Base-by-base conservation (phyloP, 2,797 vertebrate species). In the Gymnoscopelus braueri region DNA sequence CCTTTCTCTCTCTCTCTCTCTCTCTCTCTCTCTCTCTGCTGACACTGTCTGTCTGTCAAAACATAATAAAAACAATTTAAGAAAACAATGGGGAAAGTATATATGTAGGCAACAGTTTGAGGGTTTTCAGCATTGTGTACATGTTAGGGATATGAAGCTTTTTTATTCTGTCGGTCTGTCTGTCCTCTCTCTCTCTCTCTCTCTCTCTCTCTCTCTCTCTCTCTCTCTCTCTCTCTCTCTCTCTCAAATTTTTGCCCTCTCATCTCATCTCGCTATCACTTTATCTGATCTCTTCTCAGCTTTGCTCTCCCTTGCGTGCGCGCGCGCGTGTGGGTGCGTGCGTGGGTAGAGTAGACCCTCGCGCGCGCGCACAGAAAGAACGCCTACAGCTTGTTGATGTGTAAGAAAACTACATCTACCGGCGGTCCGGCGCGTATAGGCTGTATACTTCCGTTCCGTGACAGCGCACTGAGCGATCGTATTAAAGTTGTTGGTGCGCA, bases 361-460 rank as follows among this genome's bases (percentile, higher is more conserved):
- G 49, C 49, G 14, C 13, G 2, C 14, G 5, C 12, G 13, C 48
- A n/a, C n/a, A n/a, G n/a, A n/a, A 5, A 3, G 9, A 9, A 50
- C 4, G 13, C 49, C 12, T 49, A 35, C 14, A 51, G 39, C 39
- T 44, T 7, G 39, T 44, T 2, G 39, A 44, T 10, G n/a, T 7
- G 3, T 9, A 44, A 11, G 29, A 67, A 65, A 71, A 79, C 81
- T 78, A 81, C 79, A 81, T 1, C 0, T 72, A 69, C 83, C 77
- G 35, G 60, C 57, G 4, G 26, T 29, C 26, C 26, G 2, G 26
- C 26, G 2, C 39, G 7, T 44, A 1, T 39, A 7, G 9, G 9
- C 39, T 29, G n/a, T 35, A 5, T 7, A 61, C 15, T 11, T 15
- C 7, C 7, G 61, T 1, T 81, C 80, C 75, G 75, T 3, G 29